phyloP scores from a whole-genome alignment of 1,140 invertebrate species.

The Drosophila mauritiana region DNA sequence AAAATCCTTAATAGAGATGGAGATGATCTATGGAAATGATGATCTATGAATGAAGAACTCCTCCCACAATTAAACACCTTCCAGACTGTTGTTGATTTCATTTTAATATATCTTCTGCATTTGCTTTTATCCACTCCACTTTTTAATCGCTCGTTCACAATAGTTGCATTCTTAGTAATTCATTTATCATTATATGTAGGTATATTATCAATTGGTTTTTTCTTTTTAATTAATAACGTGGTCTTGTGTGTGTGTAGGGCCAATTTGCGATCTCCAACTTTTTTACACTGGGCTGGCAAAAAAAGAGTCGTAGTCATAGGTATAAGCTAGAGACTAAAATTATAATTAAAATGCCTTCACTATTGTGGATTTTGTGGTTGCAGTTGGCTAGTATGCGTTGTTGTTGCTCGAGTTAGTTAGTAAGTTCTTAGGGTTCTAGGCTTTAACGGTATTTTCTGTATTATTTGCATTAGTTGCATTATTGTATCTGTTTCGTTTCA shows the following conservation, averaged over 20 bases:
- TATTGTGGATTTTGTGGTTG: constrained; percentile 46
- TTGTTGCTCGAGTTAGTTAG: constrained; percentile 61
- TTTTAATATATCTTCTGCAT: constrained; percentile 51
- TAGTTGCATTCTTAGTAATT: constrained; percentile 49
- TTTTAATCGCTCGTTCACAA: constrained; percentile 62
- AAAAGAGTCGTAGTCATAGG: constrained; percentile 36
- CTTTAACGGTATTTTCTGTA: constrained; percentile 27
- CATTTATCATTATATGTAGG: constrained; percentile 35
- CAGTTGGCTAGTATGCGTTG: constrained; percentile 75
- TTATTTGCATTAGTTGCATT: constrained; percentile 37
- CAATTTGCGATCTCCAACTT: constrained; percentile 53
- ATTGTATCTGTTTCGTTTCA: constrained; percentile 56
- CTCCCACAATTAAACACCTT: constrained; percentile 40
- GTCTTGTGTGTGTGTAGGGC: constrained; percentile 13
- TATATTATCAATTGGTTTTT: constrained; percentile 46
- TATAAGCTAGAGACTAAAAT: constrained; percentile 52
- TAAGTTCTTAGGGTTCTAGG: constrained; percentile 59
- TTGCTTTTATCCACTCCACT: constrained; percentile 66
- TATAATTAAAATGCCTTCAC: constrained; percentile 51
- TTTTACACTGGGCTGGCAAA: constrained; percentile 69
- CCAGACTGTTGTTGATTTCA: constrained; percentile 40
- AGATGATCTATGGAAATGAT: not conserved
- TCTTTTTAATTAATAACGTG: constrained; percentile 44
- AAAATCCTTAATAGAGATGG: not conserved
- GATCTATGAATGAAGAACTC: not conserved